Base-by-base conservation (phyloP, 2,888 invertebrate species). In the Serrognathus titanus region DNA sequence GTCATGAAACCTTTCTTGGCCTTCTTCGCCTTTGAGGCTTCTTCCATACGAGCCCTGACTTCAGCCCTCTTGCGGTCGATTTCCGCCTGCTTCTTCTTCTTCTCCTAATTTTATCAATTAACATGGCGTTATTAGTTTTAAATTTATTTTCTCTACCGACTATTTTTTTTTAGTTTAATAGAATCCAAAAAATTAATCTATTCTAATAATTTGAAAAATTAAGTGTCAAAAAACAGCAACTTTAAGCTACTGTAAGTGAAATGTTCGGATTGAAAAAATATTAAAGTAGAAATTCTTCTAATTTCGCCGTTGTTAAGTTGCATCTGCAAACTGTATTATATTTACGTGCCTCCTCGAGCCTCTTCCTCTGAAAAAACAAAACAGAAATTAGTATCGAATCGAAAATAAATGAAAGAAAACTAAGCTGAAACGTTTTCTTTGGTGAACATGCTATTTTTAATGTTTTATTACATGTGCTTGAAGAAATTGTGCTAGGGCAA, bases 1-100 rank as follows among this genome's bases (percentile, higher is more conserved):
- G 98, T 97, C 94, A 97, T 97, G 89, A 98, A 97, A 87, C 98
- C 98, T 85, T 97, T 98, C 91, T 98, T 98, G 79, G 94, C 95
- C 85, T 96, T 97, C 84, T 97, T 97, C 79, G 94, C 94, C 80
- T 94, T 94, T 80, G 96, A 94, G 82, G 96, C 95, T 81, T 97
- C 97, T 83, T 98, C 97, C 86, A 97, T 92, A 79, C 97, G 94
- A 84, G 94, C 94, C 81, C 97, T 91, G 81, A 97, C 97, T 82
- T 97, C 97, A 78, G 97, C 97, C 83, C 97, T 94, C 86, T 97
- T 96, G 85, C 94, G 90, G 83, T 97, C 97, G 81, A 95, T 95
- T 81, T 97, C 95, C 79, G 90, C 90, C 86, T 94, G 95, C 85
- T 94, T 97, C 85, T 91, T 94, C 87, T 92, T 94, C 88, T 93